Evolutionary conservation across 2,113 vertebrate species (phyloP).

Genomic region (Podiceps cristatus): DNA sequence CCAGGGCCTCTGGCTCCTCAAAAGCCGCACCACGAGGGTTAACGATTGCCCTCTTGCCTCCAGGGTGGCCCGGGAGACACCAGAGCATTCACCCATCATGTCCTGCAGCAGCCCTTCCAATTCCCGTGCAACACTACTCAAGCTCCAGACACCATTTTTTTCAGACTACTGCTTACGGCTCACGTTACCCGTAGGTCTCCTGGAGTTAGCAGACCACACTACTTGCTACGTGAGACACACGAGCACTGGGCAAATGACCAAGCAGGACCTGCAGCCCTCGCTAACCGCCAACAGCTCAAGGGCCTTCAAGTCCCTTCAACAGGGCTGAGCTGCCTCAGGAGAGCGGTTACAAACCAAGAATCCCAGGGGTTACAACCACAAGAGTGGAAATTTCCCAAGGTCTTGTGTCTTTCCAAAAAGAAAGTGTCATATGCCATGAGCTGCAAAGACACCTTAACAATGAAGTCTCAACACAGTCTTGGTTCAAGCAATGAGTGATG

Average conservation of each 20-base stretch:
- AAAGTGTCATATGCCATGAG: accelerated
- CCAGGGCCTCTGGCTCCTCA: neutral
- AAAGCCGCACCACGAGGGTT: neutral
- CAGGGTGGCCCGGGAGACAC: neutral
- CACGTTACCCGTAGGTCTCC: accelerated
- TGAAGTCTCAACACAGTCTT: accelerated
- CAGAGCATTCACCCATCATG: neutral
- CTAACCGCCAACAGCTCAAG: neutral
- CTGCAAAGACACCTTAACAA: neutral
- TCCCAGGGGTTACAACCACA: neutral
- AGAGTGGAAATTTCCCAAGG: neutral
- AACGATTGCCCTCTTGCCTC: too few species aligned
- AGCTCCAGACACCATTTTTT: neutral
- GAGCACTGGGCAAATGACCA: accelerated
- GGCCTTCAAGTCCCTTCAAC: neutral
- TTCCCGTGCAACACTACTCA: accelerated
- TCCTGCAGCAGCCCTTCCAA: neutral
- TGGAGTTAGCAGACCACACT: neutral
- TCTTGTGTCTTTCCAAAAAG: neutral
- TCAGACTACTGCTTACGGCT: neutral
- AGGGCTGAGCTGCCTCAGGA: neutral
- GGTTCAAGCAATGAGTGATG: neutral
- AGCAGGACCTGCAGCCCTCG: neutral
- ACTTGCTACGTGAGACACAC: accelerated
- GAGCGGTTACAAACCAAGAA: neutral